Evolutionary conservation across 2,113 vertebrate genomes (phyloP).

Genomic region (Saccopteryx bilineata): DNA sequence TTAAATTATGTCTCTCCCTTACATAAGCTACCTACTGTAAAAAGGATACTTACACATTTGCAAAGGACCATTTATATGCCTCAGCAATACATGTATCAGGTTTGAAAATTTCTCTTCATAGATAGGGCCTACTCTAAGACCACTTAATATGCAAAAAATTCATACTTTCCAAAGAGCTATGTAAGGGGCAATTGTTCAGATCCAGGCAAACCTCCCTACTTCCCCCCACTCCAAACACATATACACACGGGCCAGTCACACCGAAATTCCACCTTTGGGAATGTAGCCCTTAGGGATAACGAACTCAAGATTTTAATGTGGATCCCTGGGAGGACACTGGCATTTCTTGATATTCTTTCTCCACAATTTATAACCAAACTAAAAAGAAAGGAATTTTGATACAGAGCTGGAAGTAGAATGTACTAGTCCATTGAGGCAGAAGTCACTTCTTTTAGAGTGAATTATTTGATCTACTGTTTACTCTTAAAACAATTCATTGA

Average conservation of each 20-base stretch:
- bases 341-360: conserved; percentile 41
- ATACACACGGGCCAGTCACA: conserved; percentile 43
- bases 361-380: conserved; percentile 31
- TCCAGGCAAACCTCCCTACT: conserved; percentile 53
- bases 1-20: conserved; percentile 59
- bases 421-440: not conserved
- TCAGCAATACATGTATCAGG: conserved; percentile 51
- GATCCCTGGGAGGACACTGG: not conserved
- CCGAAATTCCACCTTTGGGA: conserved; percentile 69
- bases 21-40: conserved; percentile 54
- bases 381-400: not conserved
- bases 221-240: conserved; percentile 11
- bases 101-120: conserved; percentile 76
- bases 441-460: conserved; percentile 16
- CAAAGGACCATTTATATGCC: conserved; percentile 62
- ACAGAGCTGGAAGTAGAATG: conserved; percentile 16
- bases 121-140: conserved; percentile 70
- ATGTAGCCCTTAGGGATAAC: conserved; percentile 61
- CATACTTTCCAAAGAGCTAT: conserved; percentile 76
- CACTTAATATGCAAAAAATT: conserved; percentile 74
- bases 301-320: conserved; percentile 56
- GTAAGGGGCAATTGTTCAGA: conserved; percentile 75
- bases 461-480: conserved; percentile 28
- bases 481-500: not conserved
- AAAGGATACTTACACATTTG: conserved; percentile 59